Percentiles rank a stretch among this genome's conserved stretches.
These are phyloP conservation scores for Eurypyga helias DNA, from an alignment of 2,113 vertebrate species.

Conservation along the genomic window DNA sequence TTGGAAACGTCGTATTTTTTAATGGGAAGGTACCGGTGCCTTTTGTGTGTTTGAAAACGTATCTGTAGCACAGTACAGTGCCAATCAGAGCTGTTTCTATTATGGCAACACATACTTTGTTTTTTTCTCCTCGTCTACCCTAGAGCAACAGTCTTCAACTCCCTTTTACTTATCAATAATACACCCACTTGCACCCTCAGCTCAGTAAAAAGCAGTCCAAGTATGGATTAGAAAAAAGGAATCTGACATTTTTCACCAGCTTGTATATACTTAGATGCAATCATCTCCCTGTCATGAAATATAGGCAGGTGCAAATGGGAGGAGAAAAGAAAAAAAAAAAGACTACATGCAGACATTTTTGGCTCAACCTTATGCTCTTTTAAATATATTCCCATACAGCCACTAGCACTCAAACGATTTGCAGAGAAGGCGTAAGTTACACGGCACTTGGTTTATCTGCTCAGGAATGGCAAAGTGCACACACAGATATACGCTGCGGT, in stretches of 20 bases:
- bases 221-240: background rate
- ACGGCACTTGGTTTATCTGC: constrained; percentile 46
- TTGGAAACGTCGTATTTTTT: background rate
- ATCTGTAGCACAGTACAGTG: background rate
- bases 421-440: background rate
- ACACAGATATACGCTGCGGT: constrained; percentile 17
- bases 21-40: background rate
- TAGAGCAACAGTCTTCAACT: background rate
- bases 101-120: background rate
- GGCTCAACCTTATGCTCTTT: background rate
- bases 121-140: background rate
- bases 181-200: background rate
- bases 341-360: background rate
- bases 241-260: background rate
- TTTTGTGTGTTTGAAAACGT: background rate
- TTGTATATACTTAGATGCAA: background rate
- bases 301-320: background rate
- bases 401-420: background rate
- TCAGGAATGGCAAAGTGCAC: constrained; percentile 29
- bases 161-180: background rate
- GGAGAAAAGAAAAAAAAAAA: background rate
- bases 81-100: background rate
- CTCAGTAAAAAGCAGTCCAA: background rate
- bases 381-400: background rate
- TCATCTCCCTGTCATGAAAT: background rate